Evolutionary conservation across 2,113 vertebrate genomes (phyloP), one percentile per base, ranked within the genome.

Genomic region (Marmota flaviventris): DNA sequence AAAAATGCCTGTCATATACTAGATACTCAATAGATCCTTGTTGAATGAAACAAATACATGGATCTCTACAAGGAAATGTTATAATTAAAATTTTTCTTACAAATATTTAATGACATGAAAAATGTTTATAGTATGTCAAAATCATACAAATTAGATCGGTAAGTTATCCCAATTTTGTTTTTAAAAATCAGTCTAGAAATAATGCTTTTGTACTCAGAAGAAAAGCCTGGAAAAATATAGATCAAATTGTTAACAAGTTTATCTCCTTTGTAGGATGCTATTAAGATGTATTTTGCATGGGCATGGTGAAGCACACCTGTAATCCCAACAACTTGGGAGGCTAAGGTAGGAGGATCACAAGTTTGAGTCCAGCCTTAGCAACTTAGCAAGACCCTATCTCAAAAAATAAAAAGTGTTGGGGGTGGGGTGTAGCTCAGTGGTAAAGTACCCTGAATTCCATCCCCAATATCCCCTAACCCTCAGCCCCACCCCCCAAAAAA

Each of bases 161-260:
- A 70, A 77, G n/a, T 83, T 76, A 84, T 58, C 11, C 45, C 24
- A 58, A 76, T 84, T 84, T 89, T 84, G 29, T 69, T 89, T 78
- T 70, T 77, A 37, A 78, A 65, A 61, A 65, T 51, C 48, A 17
- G 32, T 79, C 61, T 67, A 78, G 85, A n/a, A 75, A 73, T 65
- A 90, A 37, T 45, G 25, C 9, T 32, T 87, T 67, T 18, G 7
- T 81, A 32, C 73, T 92, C 58, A 22, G 14, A 39, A 70, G 70
- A 95, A 91, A 85, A 56, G 20, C 34, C 65, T 65, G 42, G 53
- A 75, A 95, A 95, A 77, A 70, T 78, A 90, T 2, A 61, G 72
- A 37, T 53, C 48, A 82, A 75, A 53, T 72, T 13, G 14, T 67
- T 53, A 81, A 91, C 42, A 82, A 75, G 42, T 11, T 75, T 75